Base-by-base conservation (phyloP, 2,888 invertebrate species). In the Acanthosoma haemorrhoidale region DNA sequence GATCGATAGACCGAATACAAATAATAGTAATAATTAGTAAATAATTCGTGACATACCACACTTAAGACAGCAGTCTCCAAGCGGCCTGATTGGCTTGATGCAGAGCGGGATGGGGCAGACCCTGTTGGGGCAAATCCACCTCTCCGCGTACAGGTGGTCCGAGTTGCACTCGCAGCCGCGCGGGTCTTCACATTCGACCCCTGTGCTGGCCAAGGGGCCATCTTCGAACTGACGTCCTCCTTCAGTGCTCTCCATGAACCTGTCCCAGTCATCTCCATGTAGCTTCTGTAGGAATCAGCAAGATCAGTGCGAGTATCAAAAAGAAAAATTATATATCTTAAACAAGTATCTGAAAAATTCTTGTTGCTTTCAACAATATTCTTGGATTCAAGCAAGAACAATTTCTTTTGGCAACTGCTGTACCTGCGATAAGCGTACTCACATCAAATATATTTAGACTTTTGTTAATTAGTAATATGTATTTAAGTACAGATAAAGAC, bases 31-130 rank as follows among this genome's bases (percentile, higher is more conserved):
- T 36, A 36, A 36, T 36, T 9, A 36, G 51, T 11, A 11, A 43
- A 6, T 8, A 15, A 16, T 8, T 11, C 8, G 15, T 25, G 34
- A 69, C 70, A 51, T 68, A 75, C 76, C 75, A 41, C 76, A 76
- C 29, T 74, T 73, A 16, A 68, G 68, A 57, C 75, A 75, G 57
- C 76, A 76, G 69, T 73, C 73, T 21, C 76, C 76, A 21, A 71
- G 58, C 3, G 76, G 76, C 43, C 68, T 66, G 29, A 76, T 72
- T 1, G 76, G 75, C n/a, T 69, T 36, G n/a, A 71, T 21, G 29
- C 76, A 75, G 5, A 43, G 51, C 11, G 74, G 61, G 25, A 68
- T 32, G 6, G 41, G n/a, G 38, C 75, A 75, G 1, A 51, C 59
- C 38, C 43, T 29, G 59, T 58, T 58, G n/a, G 59, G 43, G 58